Base-by-base conservation (phyloP, 2,113 vertebrate genomes). In the Upupa epops region DNA sequence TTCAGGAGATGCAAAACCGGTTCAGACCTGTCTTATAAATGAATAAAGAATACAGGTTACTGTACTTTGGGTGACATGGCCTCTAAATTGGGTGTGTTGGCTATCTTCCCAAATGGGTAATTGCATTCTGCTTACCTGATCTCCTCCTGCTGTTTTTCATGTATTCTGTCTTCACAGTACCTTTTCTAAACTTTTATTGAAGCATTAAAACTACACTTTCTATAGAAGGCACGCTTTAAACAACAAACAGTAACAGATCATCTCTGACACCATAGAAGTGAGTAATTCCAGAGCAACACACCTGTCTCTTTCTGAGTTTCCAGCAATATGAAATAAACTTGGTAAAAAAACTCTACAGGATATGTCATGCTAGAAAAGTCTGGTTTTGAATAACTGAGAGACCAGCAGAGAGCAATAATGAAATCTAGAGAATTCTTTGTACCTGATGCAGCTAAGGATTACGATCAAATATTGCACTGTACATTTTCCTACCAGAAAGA, bases 41-140 rank as follows among this genome's bases (percentile, higher is more conserved):
- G 12, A 74, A 77, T 51, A 32, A 85, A 85, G 31, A 72, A 15
- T 17, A 16, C n/a, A 80, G 17, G 24, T 52, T 80, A 61, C n/a
- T 3, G 2, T 68, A 56, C 81, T 85, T 64, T 91, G n/a, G 42
- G 86, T 79, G 32, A 66, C 51, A 54, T 8, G 75, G 5, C 2
- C 28, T 58, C 45, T 56, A 86, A 77, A 45, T 74, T 63, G 20
- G 31, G 6, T 56, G 22, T 32, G 21, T 13, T 88, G 92, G 79
- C 72, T 34, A 36, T 83, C 31, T 83, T 86, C 79, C 76, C 91
- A 71, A 83, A 80, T 36, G 24, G 37, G 37, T 88, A 92, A 91
- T 91, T 91, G 61, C 34, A 32, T 83, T 92, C 56, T 80, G 19
- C 60, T 60, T 77, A 88, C 86, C 65, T 78, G 48, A 81, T 90